Conservation (phyloP, 2,113 vertebrate species). For the Dolichotis patagonum region DNA sequence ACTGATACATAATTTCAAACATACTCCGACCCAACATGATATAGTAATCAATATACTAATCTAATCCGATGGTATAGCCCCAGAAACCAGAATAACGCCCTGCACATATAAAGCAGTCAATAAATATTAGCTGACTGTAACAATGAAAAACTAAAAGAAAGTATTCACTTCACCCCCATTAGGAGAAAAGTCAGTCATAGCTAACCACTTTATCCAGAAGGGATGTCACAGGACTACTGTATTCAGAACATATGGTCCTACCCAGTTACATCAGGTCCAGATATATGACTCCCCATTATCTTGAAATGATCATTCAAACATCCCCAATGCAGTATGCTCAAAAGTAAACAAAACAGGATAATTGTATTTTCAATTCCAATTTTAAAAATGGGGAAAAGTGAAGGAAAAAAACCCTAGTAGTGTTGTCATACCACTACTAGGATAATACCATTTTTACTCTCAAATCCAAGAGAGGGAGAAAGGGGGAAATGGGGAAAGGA, state of each 20-base stretch:
- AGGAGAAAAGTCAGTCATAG: background rate
- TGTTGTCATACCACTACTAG: background rate
- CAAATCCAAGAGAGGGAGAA: background rate
- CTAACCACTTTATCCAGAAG: background rate
- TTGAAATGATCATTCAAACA: slow-evolving; percentile 25
- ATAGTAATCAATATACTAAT: slow-evolving; percentile 27
- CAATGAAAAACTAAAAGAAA: slow-evolving; percentile 36
- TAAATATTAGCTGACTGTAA: slow-evolving; percentile 42
- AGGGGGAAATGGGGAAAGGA: too few species aligned
- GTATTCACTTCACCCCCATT: background rate
- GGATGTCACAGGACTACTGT: background rate
- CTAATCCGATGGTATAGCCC: background rate
- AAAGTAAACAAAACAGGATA: background rate
- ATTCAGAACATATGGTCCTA: background rate
- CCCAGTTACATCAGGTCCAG: background rate
- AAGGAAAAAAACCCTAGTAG: background rate
- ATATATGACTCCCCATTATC: background rate
- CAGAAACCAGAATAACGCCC: background rate
- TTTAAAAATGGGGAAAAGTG: background rate
- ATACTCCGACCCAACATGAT: background rate
- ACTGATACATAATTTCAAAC: slow-evolving; percentile 9
- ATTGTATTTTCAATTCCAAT: background rate
- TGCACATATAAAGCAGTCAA: background rate
- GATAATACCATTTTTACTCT: background rate
- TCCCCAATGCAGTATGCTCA: background rate